Evolutionary conservation across 1,140 invertebrate genomes (phyloP), one percentile per base, ranked within the genome.

Genomic region (Pissodes strobi): DNA sequence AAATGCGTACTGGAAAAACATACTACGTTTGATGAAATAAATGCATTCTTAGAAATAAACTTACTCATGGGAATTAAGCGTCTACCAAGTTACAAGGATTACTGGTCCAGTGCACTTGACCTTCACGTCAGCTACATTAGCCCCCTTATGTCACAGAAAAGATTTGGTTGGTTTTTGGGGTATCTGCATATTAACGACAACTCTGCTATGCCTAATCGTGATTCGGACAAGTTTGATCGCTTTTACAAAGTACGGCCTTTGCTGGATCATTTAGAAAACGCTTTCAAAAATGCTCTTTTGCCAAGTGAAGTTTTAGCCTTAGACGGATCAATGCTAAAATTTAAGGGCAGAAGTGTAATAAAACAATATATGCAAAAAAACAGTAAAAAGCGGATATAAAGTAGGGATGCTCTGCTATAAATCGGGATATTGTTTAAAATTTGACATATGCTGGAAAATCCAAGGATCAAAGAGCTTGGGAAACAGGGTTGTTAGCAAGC

Each of bases 351-450:
- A 27, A 72, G 64, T 39, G 38, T 43, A 34, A 45, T 78, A 25
- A 78, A 76, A 46, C 75, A 78, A 58, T 76, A 78, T 62, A 72
- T 78, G 67, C 74, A 72, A 19, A 49, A 70, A 39, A 77, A 77
- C 74, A 15, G 75, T 75, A 17, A 78, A 78, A 72, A 60, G 73
- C 18, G 74, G 74, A 1, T 77, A 72, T 61, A 78, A 76, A 66
- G 69, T 72, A 12, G 73, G 75, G 74, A 48, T 57, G 17, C 13
- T 21, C 12, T 48, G 48, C 2, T 41, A 57, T 58, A 41, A 58
- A 57, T 27, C 12, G 19, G 66, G 60, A 6, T 64, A 51, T 43
- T 18, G 43, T 18, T 49, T 10, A 13, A 45, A 61, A 41, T 67
- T 67, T 52, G 15, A 63, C 34, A 49, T 67, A 81, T 70, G 77